These are phyloP conservation scores for Pyrochroa serraticornis DNA, from an alignment of 2,888 invertebrate species.

Conservation along the genomic window DNA sequence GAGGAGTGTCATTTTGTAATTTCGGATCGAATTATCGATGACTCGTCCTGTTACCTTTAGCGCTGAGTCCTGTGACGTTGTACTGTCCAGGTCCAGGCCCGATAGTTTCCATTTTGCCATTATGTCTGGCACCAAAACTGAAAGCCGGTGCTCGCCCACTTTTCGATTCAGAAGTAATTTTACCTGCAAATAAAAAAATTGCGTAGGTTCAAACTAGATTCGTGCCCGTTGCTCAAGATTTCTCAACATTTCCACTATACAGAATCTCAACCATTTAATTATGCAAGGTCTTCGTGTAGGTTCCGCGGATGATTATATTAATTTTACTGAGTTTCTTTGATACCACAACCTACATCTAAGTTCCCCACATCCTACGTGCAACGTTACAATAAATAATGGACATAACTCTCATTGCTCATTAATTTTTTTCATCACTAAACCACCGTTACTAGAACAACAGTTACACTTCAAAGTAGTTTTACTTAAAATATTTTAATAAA, in stretches of 20 bases:
- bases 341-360: too few species aligned
- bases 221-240: too few species aligned
- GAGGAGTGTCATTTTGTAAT: too few species aligned
- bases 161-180: constrained; percentile 77
- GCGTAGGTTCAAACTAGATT: not conserved
- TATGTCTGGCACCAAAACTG: constrained; percentile 74
- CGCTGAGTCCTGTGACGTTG: constrained; percentile 82
- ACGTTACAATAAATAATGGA: not conserved
- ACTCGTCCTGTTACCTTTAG: too few species aligned
- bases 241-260: too few species aligned
- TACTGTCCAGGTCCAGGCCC: constrained; percentile 93
- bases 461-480: not conserved
- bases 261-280: too few species aligned
- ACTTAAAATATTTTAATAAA: constrained; percentile 26
- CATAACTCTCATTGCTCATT: not conserved
- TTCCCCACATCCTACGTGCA: too few species aligned
- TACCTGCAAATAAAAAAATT: constrained; percentile 61
- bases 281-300: too few species aligned
- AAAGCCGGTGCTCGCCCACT: constrained; percentile 81
- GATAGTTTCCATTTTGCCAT: constrained; percentile 64
- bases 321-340: too few species aligned
- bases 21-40: too few species aligned
- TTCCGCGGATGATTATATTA: too few species aligned
- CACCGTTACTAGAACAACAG: not conserved
- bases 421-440: not conserved